Evolutionary conservation across 2,113 vertebrate species (phyloP), one percentile per base, ranked within the genome.

Genomic region (Daboia siamensis): DNA sequence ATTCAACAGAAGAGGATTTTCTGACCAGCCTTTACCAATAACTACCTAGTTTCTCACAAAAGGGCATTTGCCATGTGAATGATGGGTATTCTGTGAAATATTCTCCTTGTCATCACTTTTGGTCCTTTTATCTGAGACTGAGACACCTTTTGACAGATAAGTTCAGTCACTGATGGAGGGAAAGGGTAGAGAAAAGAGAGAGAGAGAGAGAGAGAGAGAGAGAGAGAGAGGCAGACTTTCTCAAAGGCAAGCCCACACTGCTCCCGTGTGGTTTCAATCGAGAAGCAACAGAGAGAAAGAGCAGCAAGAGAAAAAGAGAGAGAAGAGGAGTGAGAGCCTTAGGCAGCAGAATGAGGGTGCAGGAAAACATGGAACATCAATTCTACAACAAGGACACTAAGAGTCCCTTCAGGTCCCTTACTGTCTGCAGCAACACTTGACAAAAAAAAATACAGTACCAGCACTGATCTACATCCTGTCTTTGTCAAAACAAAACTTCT

Each of bases 241-340:
- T 97, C 96, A 98, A 97, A 97, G 97, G 93, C 97, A 96, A 97
- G 95, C 95, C 97, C 97, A 98, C 95, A 98, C 98, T 98, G 98
- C 98, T 98, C 98, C 97, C 98, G 96, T 97, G 98, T 98, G 98
- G 98, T 15, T 97, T 95, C 93, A 93, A 80, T 0, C 5, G 90
- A 97, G 95, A 98, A 98, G 95, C 64, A 96, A 93, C 93, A 59
- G 69, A 90, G 13, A 52, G 57, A 44, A 88, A 9, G 33, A 44
- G 46, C 7, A 52, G 17, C 7, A 80, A 26, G 48, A 11, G n/a
- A 59, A 55, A 86, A 92, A 85, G 92, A 26, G 6, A 90, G 87
- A 64, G 74, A 84, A 92, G 92, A 52, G 13, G 59, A 55, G 89
- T 92, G 93, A 85, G 88, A 91, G 9, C 10, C 0, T n/a, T 0